phyloP scores from a whole-genome alignment of 2,888 invertebrate genomes.

The Unio delphinus region DNA sequence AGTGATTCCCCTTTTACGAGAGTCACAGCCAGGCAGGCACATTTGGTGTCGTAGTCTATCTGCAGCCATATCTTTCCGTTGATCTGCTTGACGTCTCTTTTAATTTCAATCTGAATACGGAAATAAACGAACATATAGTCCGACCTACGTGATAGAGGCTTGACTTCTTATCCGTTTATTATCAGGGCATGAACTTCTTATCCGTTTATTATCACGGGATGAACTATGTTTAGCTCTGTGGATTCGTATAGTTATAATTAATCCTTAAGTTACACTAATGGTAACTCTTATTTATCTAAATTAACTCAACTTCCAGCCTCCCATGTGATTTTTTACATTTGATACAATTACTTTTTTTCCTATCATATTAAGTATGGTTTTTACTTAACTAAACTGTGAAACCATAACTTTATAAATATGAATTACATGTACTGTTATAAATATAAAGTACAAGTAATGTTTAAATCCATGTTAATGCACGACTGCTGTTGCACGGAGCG shows the following conservation, averaged over 20 bases:
- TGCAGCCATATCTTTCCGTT: slow-evolving; percentile 81
- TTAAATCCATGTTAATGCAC: too few species aligned
- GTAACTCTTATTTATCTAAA: too few species aligned
- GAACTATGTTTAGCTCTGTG: not conserved
- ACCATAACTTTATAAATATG: too few species aligned
- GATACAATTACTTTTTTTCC: too few species aligned
- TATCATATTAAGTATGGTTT: too few species aligned
- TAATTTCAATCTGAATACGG: slow-evolving; percentile 51
- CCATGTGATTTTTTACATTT: too few species aligned
- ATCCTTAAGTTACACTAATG: too few species aligned
- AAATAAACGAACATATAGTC: not conserved
- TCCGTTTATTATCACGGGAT: not conserved
- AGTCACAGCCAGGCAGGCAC: slow-evolving; percentile 86
- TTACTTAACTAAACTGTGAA: too few species aligned
- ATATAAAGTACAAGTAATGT: too few species aligned
- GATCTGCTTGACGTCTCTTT: slow-evolving; percentile 48
- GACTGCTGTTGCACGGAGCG: too few species aligned
- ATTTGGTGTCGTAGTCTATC: slow-evolving; percentile 89
- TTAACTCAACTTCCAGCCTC: too few species aligned
- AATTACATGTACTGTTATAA: too few species aligned
- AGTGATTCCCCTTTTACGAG: slow-evolving; percentile 90
- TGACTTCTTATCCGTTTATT: not conserved
- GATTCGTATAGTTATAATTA: not conserved
- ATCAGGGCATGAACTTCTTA: not conserved
- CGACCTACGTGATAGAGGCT: not conserved